Base-by-base conservation (phyloP, 2,888 invertebrate genomes). In the Dynastes hyllus region DNA sequence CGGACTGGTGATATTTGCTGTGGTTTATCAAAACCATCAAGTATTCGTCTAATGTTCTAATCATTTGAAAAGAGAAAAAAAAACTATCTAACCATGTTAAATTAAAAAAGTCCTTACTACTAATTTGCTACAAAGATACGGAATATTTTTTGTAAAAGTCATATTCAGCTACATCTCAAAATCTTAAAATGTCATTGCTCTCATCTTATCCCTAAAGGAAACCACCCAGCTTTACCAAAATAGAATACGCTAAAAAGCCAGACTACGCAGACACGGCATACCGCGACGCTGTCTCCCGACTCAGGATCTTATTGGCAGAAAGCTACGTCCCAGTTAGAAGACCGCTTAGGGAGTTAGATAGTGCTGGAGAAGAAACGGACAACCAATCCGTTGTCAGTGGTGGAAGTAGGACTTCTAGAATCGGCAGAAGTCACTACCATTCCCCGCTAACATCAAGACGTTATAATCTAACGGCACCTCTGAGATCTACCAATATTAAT, bases 231-330 rank as follows among this genome's bases (percentile, higher is more conserved):
- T 53, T 79, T 53, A 77, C 81, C 13, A 84, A 83, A 78, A 77
- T 83, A 80, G 84, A 84, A 40, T 83, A 79, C 78, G 66, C 81
- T 53, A 81, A 82, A 75, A 82, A 82, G 53, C 82, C 82, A 8
- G 95, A 96, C 88, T 96, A 96, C 84, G 96, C 95, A 0, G 96
- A 96, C 87, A 91, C 94, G 84, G 95, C 95, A 5, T 96, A 96
- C 86, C 93, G 95, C 83, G 96, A 96, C 88, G 96, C 96, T 13
- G 96, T 96, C 3, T 93, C 94, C 0, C 93, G 95, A 80, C 89
- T 96, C 71, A 92, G 95, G 87, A 93, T 95, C 85, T 92, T 96
- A 82, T 88, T 96, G 80, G 94, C 95, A 0, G 95, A 95, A 83
- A 94, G 94, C 81, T 95, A 95, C 85, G 91, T 93, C 40, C 88